Percentiles rank a stretch among this genome's conserved stretches.
These are phyloP conservation scores for Ceratitis capitata DNA, from an alignment of 1,140 invertebrate species.

Conservation along the genomic window DNA sequence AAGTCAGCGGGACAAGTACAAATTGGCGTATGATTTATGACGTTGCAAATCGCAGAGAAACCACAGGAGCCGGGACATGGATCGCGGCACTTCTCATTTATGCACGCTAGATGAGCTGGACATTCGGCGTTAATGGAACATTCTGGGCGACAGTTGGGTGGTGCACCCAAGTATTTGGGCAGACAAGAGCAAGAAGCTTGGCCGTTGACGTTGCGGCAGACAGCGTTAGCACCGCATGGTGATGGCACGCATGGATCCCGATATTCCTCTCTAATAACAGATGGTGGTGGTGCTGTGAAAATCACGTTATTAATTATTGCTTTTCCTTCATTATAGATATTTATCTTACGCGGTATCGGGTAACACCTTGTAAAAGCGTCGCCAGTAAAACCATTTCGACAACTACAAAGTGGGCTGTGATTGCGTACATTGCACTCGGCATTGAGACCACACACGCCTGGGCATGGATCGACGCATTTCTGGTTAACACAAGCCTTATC, in stretches of 20 bases:
- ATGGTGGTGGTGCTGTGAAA: constrained; percentile 45
- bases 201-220: constrained; percentile 75
- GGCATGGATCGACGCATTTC: constrained; percentile 86
- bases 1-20: constrained; percentile 80
- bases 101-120: constrained; percentile 73
- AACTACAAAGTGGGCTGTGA: constrained; percentile 85
- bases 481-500: constrained; percentile 83
- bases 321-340: constrained; percentile 67
- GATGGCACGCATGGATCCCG: constrained; percentile 77
- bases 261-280: constrained; percentile 70
- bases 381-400: constrained; percentile 78
- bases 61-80: constrained; percentile 84
- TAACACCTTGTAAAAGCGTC: constrained; percentile 83
- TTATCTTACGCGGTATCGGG: constrained; percentile 52
- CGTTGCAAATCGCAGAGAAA: constrained; percentile 81
- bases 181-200: constrained; percentile 81
- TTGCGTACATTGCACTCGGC: constrained; percentile 84
- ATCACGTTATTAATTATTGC: constrained; percentile 43
- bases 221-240: constrained; percentile 82
- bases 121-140: constrained; percentile 83
- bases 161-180: constrained; percentile 76
- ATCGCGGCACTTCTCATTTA: constrained; percentile 78
- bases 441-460: constrained; percentile 81
- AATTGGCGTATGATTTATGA: constrained; percentile 85
- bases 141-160: constrained; percentile 80